A percentile compares a stretch with the other conserved stretches of the same genome.
phyloP scores from a whole-genome alignment of 2,797 vertebrate species.

The Dallia pectoralis region DNA sequence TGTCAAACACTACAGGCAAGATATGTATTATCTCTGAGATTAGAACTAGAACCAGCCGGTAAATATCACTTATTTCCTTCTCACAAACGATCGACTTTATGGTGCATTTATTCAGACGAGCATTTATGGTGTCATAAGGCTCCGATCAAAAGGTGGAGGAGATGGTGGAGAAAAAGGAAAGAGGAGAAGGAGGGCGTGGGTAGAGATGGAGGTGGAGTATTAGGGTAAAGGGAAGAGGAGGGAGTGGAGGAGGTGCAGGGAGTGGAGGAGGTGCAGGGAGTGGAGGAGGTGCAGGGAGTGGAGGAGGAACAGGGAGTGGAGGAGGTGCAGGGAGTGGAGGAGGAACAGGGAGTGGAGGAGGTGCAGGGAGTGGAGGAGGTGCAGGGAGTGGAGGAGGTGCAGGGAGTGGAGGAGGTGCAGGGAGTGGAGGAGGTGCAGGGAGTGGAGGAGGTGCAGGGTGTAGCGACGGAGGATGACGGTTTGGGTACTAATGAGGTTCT shows the following conservation, averaged over 20 bases:
- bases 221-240: no score
- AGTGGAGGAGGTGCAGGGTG: no score
- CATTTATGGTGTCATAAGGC: not conserved
- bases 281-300: constrained; percentile 43
- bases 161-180: constrained; percentile 32
- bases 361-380: constrained; percentile 34
- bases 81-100: not conserved
- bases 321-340: no score
- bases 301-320: not conserved
- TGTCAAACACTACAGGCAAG: not conserved
- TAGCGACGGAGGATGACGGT: constrained; percentile 30
- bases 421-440: no score
- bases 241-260: constrained; percentile 31
- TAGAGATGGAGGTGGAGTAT: no score
- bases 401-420: constrained; percentile 37
- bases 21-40: not conserved
- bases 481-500: constrained; percentile 66
- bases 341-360: no score
- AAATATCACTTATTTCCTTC: not conserved
- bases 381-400: constrained; percentile 43
- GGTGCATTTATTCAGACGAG: not conserved
- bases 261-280: constrained; percentile 34
- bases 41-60: not conserved
- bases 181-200: not conserved
- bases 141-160: not conserved